Conservation (phyloP, 2,113 vertebrate species). For the Fregata magnificens region DNA sequence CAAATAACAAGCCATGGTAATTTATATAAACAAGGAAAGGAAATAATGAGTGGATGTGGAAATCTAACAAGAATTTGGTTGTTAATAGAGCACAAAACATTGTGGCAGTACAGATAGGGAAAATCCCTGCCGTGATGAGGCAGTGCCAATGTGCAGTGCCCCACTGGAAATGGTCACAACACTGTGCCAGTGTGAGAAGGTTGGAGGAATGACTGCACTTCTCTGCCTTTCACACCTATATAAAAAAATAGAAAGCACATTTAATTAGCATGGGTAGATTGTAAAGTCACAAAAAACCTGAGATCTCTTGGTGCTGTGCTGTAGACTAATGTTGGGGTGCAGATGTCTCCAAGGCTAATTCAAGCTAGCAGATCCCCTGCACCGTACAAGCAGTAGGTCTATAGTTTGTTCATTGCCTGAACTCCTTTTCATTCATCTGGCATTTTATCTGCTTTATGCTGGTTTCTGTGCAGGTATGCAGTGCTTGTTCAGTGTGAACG, state of each 20-base stretch:
- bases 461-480: not conserved
- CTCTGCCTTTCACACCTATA: not conserved
- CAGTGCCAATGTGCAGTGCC: not conserved
- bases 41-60: conserved; percentile 27
- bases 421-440: not conserved
- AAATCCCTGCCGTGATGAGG: not conserved
- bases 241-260: not conserved
- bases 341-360: no score
- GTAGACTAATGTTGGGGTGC: not conserved
- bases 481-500: not conserved
- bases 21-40: conserved; percentile 60
- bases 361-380: not conserved
- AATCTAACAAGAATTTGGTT: not conserved
- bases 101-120: not conserved
- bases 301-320: not conserved
- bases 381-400: accelerated
- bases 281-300: not conserved
- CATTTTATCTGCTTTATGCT: not conserved
- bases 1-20: conserved; percentile 59
- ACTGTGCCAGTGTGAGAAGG: not conserved
- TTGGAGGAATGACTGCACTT: not conserved
- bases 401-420: not conserved
- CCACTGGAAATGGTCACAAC: not conserved
- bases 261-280: not conserved
- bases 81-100: not conserved